A percentile compares a stretch with the other conserved stretches of the same genome.
Conservation (phyloP, 1,140 invertebrate species). For the Drepana arcuata region DNA sequence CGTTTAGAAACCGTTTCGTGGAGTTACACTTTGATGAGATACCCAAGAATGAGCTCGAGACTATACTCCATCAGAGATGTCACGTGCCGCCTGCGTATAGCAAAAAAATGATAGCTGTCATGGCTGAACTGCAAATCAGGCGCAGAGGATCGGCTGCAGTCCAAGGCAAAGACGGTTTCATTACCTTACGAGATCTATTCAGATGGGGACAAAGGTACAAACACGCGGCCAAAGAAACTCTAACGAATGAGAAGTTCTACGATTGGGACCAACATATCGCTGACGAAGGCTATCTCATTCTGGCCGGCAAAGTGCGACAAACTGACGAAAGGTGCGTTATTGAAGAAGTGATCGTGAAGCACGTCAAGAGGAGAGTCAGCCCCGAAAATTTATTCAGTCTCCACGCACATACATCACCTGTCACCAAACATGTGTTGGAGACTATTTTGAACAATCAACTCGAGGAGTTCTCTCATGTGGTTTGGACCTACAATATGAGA, state of each 20-base stretch:
- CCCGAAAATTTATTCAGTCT: slow-evolving; percentile 85
- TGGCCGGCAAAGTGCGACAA: slow-evolving; percentile 94
- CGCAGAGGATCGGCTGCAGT: slow-evolving; percentile 90
- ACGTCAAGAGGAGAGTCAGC: slow-evolving; percentile 85
- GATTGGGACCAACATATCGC: slow-evolving; percentile 98
- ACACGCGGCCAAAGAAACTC: slow-evolving; percentile 73
- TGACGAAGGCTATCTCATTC: slow-evolving; percentile 96
- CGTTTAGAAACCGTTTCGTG: slow-evolving; percentile 98
- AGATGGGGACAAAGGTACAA: slow-evolving; percentile 97
- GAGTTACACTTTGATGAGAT: slow-evolving; percentile 98
- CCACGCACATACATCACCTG: slow-evolving; percentile 80
- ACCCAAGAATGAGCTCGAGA: slow-evolving; percentile 88
- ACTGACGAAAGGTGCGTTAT: slow-evolving; percentile 85
- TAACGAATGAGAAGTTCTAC: slow-evolving; percentile 77
- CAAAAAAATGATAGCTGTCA: slow-evolving; percentile 93
- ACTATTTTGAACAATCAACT: slow-evolving; percentile 73
- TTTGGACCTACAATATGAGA: slow-evolving; percentile 95
- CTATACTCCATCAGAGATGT: slow-evolving; percentile 92
- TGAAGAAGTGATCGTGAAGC: slow-evolving; percentile 84
- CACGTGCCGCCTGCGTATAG: slow-evolving; percentile 89
- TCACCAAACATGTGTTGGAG: slow-evolving; percentile 82
- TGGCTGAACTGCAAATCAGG: slow-evolving; percentile 90
- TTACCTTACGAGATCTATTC: slow-evolving; percentile 96
- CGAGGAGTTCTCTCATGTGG: slow-evolving; percentile 83
- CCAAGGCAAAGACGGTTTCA: slow-evolving; percentile 95